Percentiles rank a stretch among this genome's conserved stretches.
Conservation (phyloP, 2,113 vertebrate genomes). For the Psammodynastes pulverulentus region DNA sequence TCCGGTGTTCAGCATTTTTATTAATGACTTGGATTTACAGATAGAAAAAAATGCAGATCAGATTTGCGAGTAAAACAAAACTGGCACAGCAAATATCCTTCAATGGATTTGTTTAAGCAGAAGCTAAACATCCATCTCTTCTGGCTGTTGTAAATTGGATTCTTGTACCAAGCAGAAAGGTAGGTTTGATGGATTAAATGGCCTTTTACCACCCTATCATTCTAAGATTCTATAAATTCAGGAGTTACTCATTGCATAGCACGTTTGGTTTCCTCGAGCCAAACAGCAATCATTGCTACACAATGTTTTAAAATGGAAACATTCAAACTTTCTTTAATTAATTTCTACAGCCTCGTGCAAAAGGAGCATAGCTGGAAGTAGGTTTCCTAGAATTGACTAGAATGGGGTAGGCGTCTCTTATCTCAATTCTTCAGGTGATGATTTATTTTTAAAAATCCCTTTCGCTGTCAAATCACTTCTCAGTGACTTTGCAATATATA, state of each 20-base stretch:
- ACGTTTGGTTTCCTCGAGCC: slow-evolving; percentile 36
- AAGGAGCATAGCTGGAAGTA: background rate
- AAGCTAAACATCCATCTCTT: background rate
- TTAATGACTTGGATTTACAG: background rate
- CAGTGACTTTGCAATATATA: slow-evolving; percentile 2
- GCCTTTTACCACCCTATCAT: background rate
- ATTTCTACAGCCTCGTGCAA: slow-evolving; percentile 3
- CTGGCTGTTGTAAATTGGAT: background rate
- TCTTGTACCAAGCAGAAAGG: background rate
- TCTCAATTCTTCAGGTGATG: background rate
- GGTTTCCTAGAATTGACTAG: slow-evolving; percentile 16
- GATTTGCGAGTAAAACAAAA: background rate
- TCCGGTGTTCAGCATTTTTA: background rate
- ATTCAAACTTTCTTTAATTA: slow-evolving; percentile 37
- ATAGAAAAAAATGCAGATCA: background rate
- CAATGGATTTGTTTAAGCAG: background rate
- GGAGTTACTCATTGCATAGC: slow-evolving; percentile 40
- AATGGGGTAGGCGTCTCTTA: slow-evolving; percentile 17
- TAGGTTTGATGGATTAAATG: background rate
- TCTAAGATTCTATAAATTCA: background rate
- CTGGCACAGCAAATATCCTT: background rate
- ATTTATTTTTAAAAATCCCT: background rate
- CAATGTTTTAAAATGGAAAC: slow-evolving; percentile 41
- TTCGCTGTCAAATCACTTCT: background rate
- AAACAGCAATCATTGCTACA: slow-evolving; percentile 35